These are phyloP conservation scores for Micrastur ruficollis DNA, from an alignment of 2,797 vertebrate species.

Conservation along the genomic window DNA sequence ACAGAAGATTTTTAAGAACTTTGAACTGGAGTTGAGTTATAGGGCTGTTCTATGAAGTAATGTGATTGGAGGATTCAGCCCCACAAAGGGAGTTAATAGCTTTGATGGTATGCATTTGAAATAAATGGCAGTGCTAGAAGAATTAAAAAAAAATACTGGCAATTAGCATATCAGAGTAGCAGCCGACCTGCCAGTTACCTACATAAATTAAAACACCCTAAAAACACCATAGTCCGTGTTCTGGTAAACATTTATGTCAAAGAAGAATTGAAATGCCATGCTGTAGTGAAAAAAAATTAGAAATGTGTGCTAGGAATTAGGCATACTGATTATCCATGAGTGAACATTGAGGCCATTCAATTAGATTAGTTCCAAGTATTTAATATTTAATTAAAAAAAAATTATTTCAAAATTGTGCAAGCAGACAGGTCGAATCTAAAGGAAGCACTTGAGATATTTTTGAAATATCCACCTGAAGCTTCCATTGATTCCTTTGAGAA, in stretches of 20 bases:
- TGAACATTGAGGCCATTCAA: slow-evolving; percentile 34
- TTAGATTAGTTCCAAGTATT: slow-evolving; percentile 35
- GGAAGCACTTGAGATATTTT: background rate
- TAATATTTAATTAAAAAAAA: background rate
- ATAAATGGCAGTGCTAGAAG: background rate
- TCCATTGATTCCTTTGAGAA: background rate
- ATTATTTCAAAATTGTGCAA: background rate
- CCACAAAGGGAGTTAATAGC: background rate
- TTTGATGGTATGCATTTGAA: background rate
- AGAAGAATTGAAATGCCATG: background rate
- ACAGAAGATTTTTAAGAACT: background rate
- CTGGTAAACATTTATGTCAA: background rate
- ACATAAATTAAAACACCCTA: background rate
- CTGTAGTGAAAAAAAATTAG: background rate
- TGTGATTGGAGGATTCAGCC: background rate
- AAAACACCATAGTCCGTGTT: background rate
- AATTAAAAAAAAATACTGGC: background rate
- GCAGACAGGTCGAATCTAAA: background rate
- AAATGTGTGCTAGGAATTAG: background rate
- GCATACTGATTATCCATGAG: slow-evolving; percentile 4
- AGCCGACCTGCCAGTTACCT: background rate
- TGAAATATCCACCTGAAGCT: background rate
- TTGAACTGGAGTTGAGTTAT: background rate
- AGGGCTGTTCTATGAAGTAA: background rate
- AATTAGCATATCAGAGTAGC: background rate